These are phyloP conservation scores for Brachirus orientalis DNA, from an alignment of 2,113 vertebrate species.

Conservation along the genomic window DNA sequence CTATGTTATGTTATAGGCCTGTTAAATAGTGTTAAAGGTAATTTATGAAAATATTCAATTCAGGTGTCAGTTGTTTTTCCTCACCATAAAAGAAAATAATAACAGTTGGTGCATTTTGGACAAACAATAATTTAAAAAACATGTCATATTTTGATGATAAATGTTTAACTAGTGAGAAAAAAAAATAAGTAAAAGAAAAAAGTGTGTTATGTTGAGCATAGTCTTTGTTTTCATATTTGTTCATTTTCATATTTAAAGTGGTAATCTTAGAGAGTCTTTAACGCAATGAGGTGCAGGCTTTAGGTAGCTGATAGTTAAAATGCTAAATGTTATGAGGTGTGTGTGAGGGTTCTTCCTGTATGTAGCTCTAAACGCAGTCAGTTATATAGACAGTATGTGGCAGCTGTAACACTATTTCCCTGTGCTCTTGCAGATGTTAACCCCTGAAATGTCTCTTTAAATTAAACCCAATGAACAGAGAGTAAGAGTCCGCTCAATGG, in stretches of 20 bases:
- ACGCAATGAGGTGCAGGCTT: constrained; percentile 82
- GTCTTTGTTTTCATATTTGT: constrained; percentile 92
- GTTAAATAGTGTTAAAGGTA: constrained; percentile 83
- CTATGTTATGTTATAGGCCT: constrained; percentile 70
- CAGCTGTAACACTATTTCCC: constrained; percentile 98
- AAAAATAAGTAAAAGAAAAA: constrained; percentile 86
- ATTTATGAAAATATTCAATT: constrained; percentile 75
- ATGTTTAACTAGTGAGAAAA: constrained; percentile 96
- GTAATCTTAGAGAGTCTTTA: constrained; percentile 91
- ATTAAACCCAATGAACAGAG: constrained; percentile 87
- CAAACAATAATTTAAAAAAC: constrained; percentile 77
- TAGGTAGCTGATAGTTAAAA: constrained; percentile 91
- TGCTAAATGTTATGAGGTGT: constrained; percentile 93
- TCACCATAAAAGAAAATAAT: constrained; percentile 81
- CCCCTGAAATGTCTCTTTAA: constrained; percentile 99
- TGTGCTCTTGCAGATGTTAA: constrained; percentile 99
- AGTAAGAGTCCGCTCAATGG: constrained; percentile 81
- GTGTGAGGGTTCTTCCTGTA: constrained; percentile 89
- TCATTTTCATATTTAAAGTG: constrained; percentile 83
- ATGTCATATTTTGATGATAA: constrained; percentile 84
- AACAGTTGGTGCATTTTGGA: constrained; percentile 79
- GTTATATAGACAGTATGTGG: constrained; percentile 92
- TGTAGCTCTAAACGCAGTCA: constrained; percentile 96
- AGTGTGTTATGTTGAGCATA: constrained; percentile 92
- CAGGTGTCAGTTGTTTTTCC: constrained; percentile 68